phyloP scores from a whole-genome alignment of 1,140 invertebrate species.

The Habropoda laboriosa region DNA sequence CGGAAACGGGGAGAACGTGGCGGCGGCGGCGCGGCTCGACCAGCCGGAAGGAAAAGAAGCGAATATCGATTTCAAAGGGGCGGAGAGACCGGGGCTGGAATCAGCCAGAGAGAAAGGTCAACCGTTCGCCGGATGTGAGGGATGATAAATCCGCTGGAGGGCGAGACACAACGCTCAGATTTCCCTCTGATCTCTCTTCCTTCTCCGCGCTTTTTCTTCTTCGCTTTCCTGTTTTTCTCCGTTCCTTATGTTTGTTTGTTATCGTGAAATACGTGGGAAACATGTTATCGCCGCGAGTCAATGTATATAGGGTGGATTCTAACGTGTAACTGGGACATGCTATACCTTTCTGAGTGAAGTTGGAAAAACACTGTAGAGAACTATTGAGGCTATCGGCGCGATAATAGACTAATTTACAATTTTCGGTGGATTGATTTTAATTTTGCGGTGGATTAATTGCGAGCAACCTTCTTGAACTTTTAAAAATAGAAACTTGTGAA shows the following conservation, averaged over 20 bases:
- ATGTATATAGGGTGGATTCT: too few relatives aligned
- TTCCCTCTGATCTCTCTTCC: neutral
- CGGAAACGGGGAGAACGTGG: neutral
- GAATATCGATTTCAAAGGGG: conserved; percentile 41
- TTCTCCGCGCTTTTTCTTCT: neutral
- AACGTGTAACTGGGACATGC: too few relatives aligned
- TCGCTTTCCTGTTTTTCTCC: neutral
- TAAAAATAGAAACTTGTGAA: too few relatives aligned
- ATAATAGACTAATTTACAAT: too few relatives aligned
- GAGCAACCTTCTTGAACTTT: too few relatives aligned
- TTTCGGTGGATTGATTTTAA: too few relatives aligned
- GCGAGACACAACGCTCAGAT: neutral
- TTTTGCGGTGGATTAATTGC: too few relatives aligned
- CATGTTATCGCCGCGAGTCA: too few relatives aligned
- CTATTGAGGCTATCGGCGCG: too few relatives aligned
- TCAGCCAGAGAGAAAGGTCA: conserved; percentile 37
- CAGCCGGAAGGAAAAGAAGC: conserved; percentile 39
- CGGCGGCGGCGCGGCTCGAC: conserved; percentile 5
- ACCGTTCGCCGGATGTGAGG: conserved; percentile 36
- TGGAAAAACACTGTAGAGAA: too few relatives aligned
- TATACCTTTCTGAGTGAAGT: too few relatives aligned
- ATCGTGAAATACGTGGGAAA: too few relatives aligned
- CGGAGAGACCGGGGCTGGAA: conserved; percentile 15
- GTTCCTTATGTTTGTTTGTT: neutral
- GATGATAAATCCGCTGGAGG: conserved; percentile 32